Percentiles rank a stretch among this genome's conserved stretches.
phyloP scores from a whole-genome alignment of 1,140 invertebrate species.

The Rhopalosiphum maidis region DNA sequence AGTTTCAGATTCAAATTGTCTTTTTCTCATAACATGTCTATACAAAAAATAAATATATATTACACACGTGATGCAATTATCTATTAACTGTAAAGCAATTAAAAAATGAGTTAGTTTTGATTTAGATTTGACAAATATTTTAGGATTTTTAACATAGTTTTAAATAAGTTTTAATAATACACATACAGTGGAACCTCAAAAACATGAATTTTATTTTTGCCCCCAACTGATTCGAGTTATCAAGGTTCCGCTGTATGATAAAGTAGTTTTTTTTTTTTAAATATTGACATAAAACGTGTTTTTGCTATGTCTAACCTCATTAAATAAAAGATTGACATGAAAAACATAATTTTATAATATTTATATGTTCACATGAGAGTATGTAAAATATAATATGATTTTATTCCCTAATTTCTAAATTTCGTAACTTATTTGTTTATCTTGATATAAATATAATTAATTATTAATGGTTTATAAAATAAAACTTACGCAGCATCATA shows the following conservation, averaged over 20 bases:
- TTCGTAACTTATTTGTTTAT: neutral
- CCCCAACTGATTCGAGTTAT: too few species aligned
- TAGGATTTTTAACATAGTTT: neutral
- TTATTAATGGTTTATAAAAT: neutral
- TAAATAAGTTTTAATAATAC: neutral
- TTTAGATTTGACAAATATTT: neutral
- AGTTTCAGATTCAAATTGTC: constrained; percentile 63
- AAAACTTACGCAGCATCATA: constrained; percentile 81
- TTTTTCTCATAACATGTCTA: constrained; percentile 61
- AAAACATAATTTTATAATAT: neutral
- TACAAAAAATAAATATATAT: constrained; percentile 25
- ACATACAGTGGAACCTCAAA: neutral
- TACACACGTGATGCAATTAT: neutral
- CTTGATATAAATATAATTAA: neutral
- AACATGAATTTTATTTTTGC: too few species aligned
- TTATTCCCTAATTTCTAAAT: neutral
- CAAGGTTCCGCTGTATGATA: too few species aligned
- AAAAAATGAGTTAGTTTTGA: neutral
- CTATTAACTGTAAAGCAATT: neutral
- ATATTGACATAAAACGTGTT: neutral
- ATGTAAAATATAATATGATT: neutral
- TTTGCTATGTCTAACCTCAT: neutral
- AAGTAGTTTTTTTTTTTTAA: neutral
- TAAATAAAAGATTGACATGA: neutral
- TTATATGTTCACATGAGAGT: neutral